Percentiles rank a stretch among this genome's conserved stretches.
Evolutionary conservation across 2,797 vertebrate species (phyloP).

Genomic region (Bradypodion ventrale): DNA sequence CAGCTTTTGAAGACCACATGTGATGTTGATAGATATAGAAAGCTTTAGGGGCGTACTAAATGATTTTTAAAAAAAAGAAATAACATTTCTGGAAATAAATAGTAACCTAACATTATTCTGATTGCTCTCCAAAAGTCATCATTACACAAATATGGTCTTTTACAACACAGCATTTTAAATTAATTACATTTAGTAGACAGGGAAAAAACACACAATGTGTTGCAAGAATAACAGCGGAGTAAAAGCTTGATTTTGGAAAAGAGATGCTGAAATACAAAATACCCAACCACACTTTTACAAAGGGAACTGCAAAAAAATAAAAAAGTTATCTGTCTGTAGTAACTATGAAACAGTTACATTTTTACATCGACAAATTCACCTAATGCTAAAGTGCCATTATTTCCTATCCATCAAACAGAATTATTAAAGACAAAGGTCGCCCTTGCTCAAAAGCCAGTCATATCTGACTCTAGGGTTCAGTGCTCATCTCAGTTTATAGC

Average conservation of each 20-base stretch:
- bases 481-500: no score
- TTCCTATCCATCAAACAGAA: neutral
- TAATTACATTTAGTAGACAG: neutral
- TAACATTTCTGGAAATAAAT: neutral
- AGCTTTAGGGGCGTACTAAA: no score
- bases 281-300: neutral
- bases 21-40: no score
- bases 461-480: no score
- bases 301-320: neutral
- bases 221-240: neutral
- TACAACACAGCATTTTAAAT: neutral
- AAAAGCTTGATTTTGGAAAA: neutral
- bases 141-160: neutral
- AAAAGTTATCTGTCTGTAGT: neutral
- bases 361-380: neutral
- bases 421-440: no score
- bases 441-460: no score
- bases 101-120: neutral
- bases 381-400: neutral
- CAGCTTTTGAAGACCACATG: neutral
- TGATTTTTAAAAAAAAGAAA: no score
- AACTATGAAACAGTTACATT: neutral
- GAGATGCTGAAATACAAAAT: neutral
- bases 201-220: neutral
- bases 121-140: neutral